These are phyloP conservation scores for Neogobius melanostomus DNA, from an alignment of 2,113 vertebrate species.

Conservation along the genomic window DNA sequence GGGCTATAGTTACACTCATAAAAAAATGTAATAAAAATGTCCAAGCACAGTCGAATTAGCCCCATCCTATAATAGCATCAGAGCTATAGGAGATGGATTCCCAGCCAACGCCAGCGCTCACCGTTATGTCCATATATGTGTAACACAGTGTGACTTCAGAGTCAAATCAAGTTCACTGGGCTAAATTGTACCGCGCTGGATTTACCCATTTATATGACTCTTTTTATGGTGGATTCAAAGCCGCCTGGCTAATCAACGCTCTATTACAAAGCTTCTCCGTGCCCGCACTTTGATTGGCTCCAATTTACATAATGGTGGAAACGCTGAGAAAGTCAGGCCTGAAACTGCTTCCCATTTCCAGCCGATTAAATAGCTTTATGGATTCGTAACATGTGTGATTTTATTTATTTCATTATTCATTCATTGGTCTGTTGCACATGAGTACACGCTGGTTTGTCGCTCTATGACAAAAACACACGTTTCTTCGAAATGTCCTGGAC, in stretches of 20 bases:
- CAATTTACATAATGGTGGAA: constrained; percentile 76
- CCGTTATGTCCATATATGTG: constrained; percentile 52
- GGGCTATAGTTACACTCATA: constrained; percentile 14
- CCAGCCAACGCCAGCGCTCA: constrained; percentile 31
- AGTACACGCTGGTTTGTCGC: constrained; percentile 50
- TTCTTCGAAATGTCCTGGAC: constrained; percentile 42
- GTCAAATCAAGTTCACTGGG: constrained; percentile 72
- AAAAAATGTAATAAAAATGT: constrained; percentile 28
- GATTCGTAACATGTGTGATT: constrained; percentile 67
- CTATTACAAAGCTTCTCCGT: constrained; percentile 70
- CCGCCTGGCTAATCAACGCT: constrained; percentile 71
- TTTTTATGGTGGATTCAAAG: constrained; percentile 73
- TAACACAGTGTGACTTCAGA: constrained; percentile 65
- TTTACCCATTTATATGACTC: constrained; percentile 72
- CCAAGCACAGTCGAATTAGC: constrained; percentile 30
- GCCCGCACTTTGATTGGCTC: constrained; percentile 70
- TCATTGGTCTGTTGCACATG: constrained; percentile 60
- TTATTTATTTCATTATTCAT: constrained; percentile 74
- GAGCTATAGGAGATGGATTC: constrained; percentile 46
- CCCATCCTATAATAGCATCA: constrained; percentile 51
- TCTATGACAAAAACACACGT: constrained; percentile 64
- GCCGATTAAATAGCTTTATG: constrained; percentile 71
- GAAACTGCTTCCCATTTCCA: constrained; percentile 64
- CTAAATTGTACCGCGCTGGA: constrained; percentile 63
- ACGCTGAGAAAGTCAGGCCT: constrained; percentile 61